Base-by-base conservation (phyloP, 2,888 invertebrate genomes). In the Anticlea derivata region DNA sequence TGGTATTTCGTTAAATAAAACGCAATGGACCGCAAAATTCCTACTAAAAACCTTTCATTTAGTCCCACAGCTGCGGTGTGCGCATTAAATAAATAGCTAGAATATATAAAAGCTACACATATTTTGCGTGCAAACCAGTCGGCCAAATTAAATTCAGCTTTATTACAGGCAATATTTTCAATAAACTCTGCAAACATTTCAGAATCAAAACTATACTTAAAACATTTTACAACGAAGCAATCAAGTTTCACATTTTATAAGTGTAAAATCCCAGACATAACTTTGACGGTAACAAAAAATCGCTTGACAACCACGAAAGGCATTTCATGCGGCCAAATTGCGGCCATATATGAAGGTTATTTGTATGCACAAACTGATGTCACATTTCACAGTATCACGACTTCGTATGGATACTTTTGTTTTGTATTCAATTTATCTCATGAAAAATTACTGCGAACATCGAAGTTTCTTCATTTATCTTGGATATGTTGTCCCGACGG, bases 31-130 rank as follows among this genome's bases (percentile, higher is more conserved):
- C 62, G 58, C 52, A 44, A 45, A 60, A 64, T 59, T 22, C 37
- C 38, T 50, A 57, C 63, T 61, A 61, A 69, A 68, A 62, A 56
- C 60, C 57, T 57, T 58, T 59, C 57, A 61, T 60, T 65, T 56
- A 52, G 22, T 26, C 5, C 34, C 17, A 38, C 43, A 35, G 35
- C 50, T 53, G 38, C 30, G 51, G 34, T 31, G 37, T 45, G 34
- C 37, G 27, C 34, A 27, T 54, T 63, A 50, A 62, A 58, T 60
- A 55, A 55, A 53, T 45, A 39, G 35, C 34, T 44, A 46, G 53
- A 45, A 55, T 49, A 59, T 46, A 55, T 55, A 40, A 23, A 27
- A 11, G 5, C 12, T 22, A n/a, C 5, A 20, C 23, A 35, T 37
- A 43, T 50, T 27, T 34, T 13, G 34, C 22, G 7, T 34, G 34